phyloP scores from a whole-genome alignment of 2,113 vertebrate species.

The Mus spicilegus region DNA sequence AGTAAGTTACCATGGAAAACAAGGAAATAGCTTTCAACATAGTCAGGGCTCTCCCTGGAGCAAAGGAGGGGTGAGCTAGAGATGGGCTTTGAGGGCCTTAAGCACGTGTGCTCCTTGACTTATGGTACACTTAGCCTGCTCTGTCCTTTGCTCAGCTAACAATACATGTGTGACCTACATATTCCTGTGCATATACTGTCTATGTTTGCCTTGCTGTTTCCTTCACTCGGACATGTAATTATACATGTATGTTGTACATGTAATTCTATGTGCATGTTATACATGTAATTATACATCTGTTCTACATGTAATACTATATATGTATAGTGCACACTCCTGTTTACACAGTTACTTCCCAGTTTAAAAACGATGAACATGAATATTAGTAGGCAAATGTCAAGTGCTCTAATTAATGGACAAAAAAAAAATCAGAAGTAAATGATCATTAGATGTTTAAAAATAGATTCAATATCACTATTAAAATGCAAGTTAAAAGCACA shows the following conservation, averaged over 20 bases:
- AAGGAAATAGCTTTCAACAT: not conserved
- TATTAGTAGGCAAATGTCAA: conserved; percentile 42
- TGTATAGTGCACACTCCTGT: not conserved
- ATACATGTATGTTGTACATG: not conserved
- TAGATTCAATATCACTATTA: not conserved
- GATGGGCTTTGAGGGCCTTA: not conserved
- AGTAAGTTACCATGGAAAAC: not conserved
- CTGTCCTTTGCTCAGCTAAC: not conserved
- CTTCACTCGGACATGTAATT: not conserved
- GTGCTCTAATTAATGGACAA: not conserved
- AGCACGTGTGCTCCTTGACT: not conserved
- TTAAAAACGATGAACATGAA: not conserved
- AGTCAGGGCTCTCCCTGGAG: not conserved
- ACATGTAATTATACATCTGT: not conserved
- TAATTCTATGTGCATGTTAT: too few relatives aligned
- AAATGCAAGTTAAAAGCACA: not conserved
- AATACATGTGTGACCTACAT: not conserved
- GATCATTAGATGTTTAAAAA: not conserved
- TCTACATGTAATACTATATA: not conserved
- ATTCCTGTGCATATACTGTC: not conserved
- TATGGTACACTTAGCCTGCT: not conserved
- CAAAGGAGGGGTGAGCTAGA: not conserved
- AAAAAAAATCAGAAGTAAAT: not conserved
- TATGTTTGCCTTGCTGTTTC: not conserved
- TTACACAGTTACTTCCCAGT: conserved; percentile 32